Percentiles rank a stretch among this genome's conserved stretches.
These are phyloP conservation scores for Erebia palarica DNA, from an alignment of 2,888 invertebrate genomes.

Conservation along the genomic window DNA sequence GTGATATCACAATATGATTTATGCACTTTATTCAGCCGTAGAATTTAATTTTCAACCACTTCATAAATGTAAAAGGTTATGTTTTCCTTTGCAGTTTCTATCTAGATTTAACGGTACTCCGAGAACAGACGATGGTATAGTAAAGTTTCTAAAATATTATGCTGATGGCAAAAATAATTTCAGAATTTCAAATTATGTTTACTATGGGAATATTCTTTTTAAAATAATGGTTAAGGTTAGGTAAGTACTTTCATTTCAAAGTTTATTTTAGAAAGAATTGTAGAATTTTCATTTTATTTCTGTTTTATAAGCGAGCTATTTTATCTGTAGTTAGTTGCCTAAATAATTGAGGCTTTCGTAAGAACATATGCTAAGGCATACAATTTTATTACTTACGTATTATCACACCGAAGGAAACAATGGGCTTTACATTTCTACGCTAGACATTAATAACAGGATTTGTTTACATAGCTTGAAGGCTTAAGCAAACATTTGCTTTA, in stretches of 20 bases:
- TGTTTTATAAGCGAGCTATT: no score
- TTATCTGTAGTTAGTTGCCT: neutral
- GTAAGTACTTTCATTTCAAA: no score
- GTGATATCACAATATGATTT: constrained; percentile 24
- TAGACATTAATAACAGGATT: constrained; percentile 28
- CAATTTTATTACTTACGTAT: constrained; percentile 8
- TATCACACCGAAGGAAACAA: constrained; percentile 23
- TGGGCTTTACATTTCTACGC: constrained; percentile 13
- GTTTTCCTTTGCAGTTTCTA: constrained; percentile 22
- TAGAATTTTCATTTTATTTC: no score
- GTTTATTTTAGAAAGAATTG: no score
- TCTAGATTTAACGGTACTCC: neutral
- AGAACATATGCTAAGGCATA: neutral
- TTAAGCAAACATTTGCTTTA: constrained; percentile 35
- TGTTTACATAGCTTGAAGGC: constrained; percentile 31
- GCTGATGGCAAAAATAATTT: neutral
- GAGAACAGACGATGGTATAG: neutral
- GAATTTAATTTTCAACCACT: constrained; percentile 36
- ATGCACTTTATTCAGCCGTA: constrained; percentile 27
- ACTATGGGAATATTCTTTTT: no score
- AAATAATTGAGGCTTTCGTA: neutral
- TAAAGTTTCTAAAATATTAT: neutral
- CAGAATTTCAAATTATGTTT: no score
- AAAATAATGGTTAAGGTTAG: no score
- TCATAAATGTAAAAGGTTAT: constrained; percentile 21